Percentiles rank a stretch among this genome's conserved stretches.
These are phyloP conservation scores for Drosophila santomea DNA, from an alignment of 1,140 invertebrate genomes.

Conservation along the genomic window DNA sequence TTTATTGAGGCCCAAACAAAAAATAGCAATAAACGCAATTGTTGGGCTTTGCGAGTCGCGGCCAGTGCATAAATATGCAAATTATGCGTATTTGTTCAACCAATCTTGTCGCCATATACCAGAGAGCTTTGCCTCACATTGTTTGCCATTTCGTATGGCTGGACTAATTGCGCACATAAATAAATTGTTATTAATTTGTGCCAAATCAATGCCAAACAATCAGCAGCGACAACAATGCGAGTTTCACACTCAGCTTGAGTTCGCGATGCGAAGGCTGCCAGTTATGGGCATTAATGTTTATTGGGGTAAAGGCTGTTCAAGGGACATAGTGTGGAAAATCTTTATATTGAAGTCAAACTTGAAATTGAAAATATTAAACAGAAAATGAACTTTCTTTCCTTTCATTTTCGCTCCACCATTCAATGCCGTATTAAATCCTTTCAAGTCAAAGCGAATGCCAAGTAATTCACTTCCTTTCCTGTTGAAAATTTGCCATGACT, in stretches of 20 bases:
- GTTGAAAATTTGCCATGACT: background rate
- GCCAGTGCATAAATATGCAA: slow-evolving; percentile 57
- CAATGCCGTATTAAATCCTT: background rate
- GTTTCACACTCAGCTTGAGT: slow-evolving; percentile 24
- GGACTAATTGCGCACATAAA: slow-evolving; percentile 71
- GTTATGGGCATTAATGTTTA: slow-evolving; percentile 1
- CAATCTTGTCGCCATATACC: slow-evolving; percentile 38
- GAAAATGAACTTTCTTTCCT: background rate
- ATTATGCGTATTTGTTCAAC: slow-evolving; percentile 55
- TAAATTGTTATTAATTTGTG: slow-evolving; percentile 78
- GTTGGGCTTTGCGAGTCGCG: slow-evolving; percentile 12
- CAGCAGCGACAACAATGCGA: slow-evolving; percentile 27
- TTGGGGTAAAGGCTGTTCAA: background rate
- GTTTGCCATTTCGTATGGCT: slow-evolving; percentile 47
- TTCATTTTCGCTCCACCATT: background rate
- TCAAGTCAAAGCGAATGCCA: background rate
- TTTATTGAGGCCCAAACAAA: slow-evolving; percentile 34
- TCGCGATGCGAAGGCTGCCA: background rate
- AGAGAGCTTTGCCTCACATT: slow-evolving; percentile 30
- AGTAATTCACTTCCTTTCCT: background rate
- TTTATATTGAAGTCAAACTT: no score
- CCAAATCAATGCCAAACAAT: slow-evolving; percentile 55
- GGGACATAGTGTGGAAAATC: no score
- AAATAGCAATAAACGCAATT: slow-evolving; percentile 38
- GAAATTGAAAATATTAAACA: no score